Conservation (phyloP, 2,113 vertebrate species). For the Rynchops niger region DNA sequence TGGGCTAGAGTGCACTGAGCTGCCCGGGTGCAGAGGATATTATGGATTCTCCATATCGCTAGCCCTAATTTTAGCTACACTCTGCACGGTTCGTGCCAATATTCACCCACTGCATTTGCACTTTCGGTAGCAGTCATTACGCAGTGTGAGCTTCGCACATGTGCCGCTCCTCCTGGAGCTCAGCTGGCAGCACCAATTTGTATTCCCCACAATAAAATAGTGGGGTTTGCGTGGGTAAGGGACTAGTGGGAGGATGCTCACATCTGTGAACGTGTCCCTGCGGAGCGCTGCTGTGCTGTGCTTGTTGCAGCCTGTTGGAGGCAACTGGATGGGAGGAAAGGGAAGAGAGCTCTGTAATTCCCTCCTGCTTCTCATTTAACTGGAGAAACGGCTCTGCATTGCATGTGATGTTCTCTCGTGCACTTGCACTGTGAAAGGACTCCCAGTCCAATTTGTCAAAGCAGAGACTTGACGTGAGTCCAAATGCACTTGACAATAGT, state of each 20-base stretch:
- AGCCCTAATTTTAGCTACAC: slow-evolving; percentile 27
- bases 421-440: not conserved
- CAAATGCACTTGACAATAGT: slow-evolving; percentile 33
- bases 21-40: slow-evolving; percentile 14
- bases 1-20: not conserved
- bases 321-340: not conserved
- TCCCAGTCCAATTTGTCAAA: slow-evolving; percentile 35
- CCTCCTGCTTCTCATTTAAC: not conserved
- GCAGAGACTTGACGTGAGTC: not conserved
- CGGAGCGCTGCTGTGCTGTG: rapidly evolving
- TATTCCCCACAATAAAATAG: not conserved
- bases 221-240: not conserved
- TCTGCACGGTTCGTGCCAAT: slow-evolving; percentile 4
- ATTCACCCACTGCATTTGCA: slow-evolving; percentile 28
- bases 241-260: not conserved
- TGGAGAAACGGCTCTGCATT: not conserved
- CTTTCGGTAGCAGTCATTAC: slow-evolving; percentile 3
- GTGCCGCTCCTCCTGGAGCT: not conserved
- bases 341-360: not conserved
- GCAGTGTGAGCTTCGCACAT: not conserved
- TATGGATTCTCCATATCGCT: not conserved
- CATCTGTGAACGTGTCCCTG: not conserved
- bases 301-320: not conserved
- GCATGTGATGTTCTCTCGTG: not conserved
- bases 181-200: not conserved